These are phyloP conservation scores for Cyclura pinguis DNA, from an alignment of 2,797 vertebrate genomes.

Conservation along the genomic window DNA sequence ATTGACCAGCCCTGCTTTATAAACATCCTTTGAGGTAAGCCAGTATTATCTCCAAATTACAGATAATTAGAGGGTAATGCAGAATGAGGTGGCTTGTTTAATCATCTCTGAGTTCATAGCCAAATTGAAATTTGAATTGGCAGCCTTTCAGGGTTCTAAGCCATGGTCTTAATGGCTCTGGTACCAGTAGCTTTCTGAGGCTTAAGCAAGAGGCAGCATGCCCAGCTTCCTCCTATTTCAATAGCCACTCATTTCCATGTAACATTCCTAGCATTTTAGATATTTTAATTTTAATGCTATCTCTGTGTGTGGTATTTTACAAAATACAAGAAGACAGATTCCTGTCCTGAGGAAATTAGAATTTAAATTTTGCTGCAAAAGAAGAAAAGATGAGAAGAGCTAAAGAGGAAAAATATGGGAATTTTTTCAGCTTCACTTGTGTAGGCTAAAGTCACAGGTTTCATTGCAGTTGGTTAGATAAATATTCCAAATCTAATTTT, in stretches of 20 bases:
- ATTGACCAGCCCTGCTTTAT: background rate
- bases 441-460: background rate
- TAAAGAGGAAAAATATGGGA: background rate
- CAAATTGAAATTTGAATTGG: background rate
- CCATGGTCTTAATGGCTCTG: background rate
- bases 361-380: background rate
- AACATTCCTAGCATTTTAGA: background rate
- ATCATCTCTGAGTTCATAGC: background rate
- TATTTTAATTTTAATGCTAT: background rate
- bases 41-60: background rate
- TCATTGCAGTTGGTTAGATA: background rate
- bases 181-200: background rate
- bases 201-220: background rate
- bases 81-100: background rate
- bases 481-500: conserved; percentile 19
- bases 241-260: background rate
- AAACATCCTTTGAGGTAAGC: background rate
- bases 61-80: background rate
- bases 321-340: background rate
- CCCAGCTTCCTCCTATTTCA: background rate
- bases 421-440: background rate
- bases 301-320: background rate
- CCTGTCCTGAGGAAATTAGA: background rate
- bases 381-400: background rate
- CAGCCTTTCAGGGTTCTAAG: background rate